Evolutionary conservation across 2,888 invertebrate species (phyloP), one percentile per base, ranked within the genome.

Genomic region (Spialia ferax): DNA sequence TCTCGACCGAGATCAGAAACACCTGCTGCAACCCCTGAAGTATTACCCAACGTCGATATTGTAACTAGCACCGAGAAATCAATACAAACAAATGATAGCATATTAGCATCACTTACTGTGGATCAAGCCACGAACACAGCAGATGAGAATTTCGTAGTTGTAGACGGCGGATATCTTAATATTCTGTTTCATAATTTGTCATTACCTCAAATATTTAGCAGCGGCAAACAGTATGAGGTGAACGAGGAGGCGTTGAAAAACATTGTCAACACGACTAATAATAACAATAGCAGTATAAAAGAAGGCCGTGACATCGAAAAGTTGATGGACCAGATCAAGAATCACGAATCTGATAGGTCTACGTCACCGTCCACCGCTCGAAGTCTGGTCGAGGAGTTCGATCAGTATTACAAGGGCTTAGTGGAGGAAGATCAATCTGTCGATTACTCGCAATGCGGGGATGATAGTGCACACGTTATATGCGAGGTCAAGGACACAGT

Each of bases 111-210:
- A 0, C 23, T 67, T 1, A 56, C 70, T 1, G 63, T 74, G 0
- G 80, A 84, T 13, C 75, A 77, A 22, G 66, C 79, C 0, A 81
- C 83, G 0, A 79, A 83, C 22, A 83, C 86, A 0, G 79, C 85
- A 0, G 86, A 85, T 2, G 89, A 90, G 67, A 82, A 91, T 70
- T 89, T 81, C 57, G 82, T 93, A 0, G 81, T 81, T 1, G 93
- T 93, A 4, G 93, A 93, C 67, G 93, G 93, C 8, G 81, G 88
- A 15, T 93, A 91, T 71, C 78, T 93, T 1, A 93, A 93, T 67
- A 93, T 93, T 67, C 74, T 93, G 1, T 93, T 93, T 71, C 86
- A 87, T 11, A 89, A 91, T 71, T 72, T 92, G 23, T 80, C 84
- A 0, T 71, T 89, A 26, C 92, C 93, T 1, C 84, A 88, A 72